phyloP scores from a whole-genome alignment of 2,113 vertebrate species.

The Romanogobio albipinnatus region DNA sequence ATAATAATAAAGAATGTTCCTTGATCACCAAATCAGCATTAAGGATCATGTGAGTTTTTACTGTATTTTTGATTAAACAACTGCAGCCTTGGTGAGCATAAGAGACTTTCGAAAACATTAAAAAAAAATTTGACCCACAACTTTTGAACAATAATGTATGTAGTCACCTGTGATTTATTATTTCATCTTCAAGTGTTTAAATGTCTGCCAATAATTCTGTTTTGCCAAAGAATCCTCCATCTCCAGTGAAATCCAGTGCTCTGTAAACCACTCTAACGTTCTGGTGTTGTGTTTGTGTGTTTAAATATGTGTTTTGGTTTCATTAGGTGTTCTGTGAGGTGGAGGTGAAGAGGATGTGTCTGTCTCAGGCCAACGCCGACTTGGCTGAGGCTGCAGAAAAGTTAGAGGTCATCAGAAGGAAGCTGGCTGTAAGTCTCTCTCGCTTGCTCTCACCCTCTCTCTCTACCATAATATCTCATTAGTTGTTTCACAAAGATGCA shows the following conservation, averaged over 20 bases:
- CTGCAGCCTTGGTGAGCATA: not conserved
- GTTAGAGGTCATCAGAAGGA: conserved; percentile 74
- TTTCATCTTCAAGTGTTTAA: not conserved
- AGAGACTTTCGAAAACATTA: not conserved
- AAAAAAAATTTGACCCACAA: not conserved
- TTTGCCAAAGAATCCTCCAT: not conserved
- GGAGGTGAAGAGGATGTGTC: conserved; percentile 76
- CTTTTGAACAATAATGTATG: not conserved
- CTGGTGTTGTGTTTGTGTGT: conserved; percentile 15
- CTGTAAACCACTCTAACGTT: not conserved
- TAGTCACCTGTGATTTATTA: not conserved
- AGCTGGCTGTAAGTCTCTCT: conserved; percentile 70
- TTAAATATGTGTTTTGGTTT: conserved; percentile 35
- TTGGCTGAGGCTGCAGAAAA: conserved; percentile 78
- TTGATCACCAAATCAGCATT: not conserved
- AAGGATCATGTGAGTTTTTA: not conserved
- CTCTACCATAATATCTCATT: not conserved
- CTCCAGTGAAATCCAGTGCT: not conserved
- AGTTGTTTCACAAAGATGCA: not conserved
- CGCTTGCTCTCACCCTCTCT: not conserved
- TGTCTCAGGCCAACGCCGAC: conserved; percentile 76
- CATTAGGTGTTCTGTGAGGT: conserved; percentile 75
- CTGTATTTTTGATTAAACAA: not conserved
- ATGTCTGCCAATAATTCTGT: not conserved
- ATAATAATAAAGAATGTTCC: not conserved